Conservation (phyloP, 2,113 vertebrate genomes). For the Nothoprocta pentlandii region DNA sequence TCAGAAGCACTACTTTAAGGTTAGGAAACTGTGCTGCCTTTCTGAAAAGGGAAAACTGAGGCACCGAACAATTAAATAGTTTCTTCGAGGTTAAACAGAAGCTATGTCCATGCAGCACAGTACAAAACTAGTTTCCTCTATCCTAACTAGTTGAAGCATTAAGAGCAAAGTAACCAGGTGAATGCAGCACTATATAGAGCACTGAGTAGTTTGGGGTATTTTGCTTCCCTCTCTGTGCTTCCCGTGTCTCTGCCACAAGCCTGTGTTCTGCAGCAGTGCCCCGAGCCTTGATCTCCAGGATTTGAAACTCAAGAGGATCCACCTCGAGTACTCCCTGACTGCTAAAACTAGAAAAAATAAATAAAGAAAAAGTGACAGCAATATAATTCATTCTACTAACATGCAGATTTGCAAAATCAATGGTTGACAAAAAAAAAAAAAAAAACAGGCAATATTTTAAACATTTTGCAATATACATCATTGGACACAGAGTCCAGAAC, state of each 20-base stretch:
- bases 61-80: neutral
- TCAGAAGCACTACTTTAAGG: neutral
- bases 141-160: neutral
- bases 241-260: neutral
- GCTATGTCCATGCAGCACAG: neutral
- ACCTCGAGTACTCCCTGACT: neutral
- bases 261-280: neutral
- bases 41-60: slow-evolving; percentile 19
- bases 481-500: neutral
- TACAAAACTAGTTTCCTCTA: neutral
- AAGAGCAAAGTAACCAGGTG: neutral
- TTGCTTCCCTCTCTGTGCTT: neutral
- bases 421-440: neutral
- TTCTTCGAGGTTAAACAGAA: neutral
- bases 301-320: neutral
- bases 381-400: neutral
- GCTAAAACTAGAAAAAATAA: neutral
- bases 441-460: neutral
- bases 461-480: neutral
- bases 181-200: neutral
- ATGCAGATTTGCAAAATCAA: neutral
- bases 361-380: neutral
- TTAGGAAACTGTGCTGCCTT: neutral
- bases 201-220: neutral
- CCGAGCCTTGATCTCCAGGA: neutral